Base-by-base conservation (phyloP, 2,113 vertebrate genomes). In the Ceuthmochares aereus region DNA sequence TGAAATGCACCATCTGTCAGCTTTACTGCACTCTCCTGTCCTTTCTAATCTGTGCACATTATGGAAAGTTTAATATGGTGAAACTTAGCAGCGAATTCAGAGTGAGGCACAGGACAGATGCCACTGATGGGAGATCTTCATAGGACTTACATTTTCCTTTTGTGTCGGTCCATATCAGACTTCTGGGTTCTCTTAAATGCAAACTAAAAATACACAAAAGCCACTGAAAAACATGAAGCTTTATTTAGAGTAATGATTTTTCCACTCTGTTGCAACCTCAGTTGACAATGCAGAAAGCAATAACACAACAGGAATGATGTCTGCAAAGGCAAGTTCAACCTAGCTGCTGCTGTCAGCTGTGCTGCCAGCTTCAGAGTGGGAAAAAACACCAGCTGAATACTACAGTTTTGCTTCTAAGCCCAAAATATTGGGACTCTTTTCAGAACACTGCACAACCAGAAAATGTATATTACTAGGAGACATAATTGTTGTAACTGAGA, bases 231-330 rank as follows among this genome's bases (percentile, higher is more conserved):
- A 0, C 29, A 60, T 0, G 3, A 91, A 66, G 67, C 56, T 94
- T 88, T 94, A 86, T 86, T 94, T 95, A 90, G 85, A 93, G 85
- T 87, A 94, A 95, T 73, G 59, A 87, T 93, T 90, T 91, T 95
- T 91, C 95, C 82, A 88, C 43, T 63, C 51, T 59, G 63, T 58
- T 63, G 51, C 75, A 73, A n/a, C 59, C 64, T 84, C 29, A 66
- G 68, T 29, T 80, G 51, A 77, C 55, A 81, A 52, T 52, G 67
- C 60, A 76, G 79, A 93, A 78, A 82, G 77, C 68, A 94, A 67
- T 16, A 87, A 85, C 37, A n/a, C 47, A 42, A 86, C 32, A 70
- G 63, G 59, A 88, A 80, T 67, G 51, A 62, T 3, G 87, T 15
- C 60, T 34, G 54, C 29, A 9, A 91, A 40, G 66, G 47, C 67